Evolutionary conservation across 1,140 invertebrate genomes (phyloP).

Genomic region (Ptiloglossa arizonensis): DNA sequence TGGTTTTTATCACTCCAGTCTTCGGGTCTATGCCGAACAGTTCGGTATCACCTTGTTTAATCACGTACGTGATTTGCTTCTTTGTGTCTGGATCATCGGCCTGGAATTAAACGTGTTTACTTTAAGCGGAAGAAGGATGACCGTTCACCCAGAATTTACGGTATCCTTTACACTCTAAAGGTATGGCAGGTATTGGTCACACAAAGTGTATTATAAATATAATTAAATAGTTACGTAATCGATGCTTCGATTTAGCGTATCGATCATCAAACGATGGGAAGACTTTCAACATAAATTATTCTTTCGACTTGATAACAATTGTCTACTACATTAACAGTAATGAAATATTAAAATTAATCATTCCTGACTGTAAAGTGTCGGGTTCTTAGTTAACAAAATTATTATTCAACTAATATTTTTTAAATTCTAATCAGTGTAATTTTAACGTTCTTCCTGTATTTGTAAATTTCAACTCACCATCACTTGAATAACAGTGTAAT

Average conservation of each 20-base stretch:
- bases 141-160: constrained; percentile 22
- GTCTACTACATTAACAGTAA: too few species aligned
- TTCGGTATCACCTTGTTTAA: constrained; percentile 90
- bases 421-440: too few species aligned
- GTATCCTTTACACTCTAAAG: constrained; percentile 12
- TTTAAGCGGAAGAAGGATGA: constrained; percentile 31
- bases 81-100: constrained; percentile 91
- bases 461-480: constrained; percentile 72
- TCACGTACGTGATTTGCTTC: constrained; percentile 91
- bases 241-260: too few species aligned
- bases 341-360: neutral
- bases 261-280: too few species aligned
- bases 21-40: constrained; percentile 91
- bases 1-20: constrained; percentile 89
- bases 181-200: constrained; percentile 1
- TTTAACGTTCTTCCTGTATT: neutral
- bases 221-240: too few species aligned
- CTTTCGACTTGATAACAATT: too few species aligned
- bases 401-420: too few species aligned
- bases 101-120: constrained; percentile 74
- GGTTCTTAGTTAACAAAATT: neutral
- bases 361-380: too few species aligned
- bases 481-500: constrained; percentile 89
- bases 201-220: neutral
- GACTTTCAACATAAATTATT: too few species aligned